A percentile compares a stretch with the other conserved stretches of the same genome.
phyloP scores from a whole-genome alignment of 2,113 vertebrate species.

The Xenopus laevis region DNA sequence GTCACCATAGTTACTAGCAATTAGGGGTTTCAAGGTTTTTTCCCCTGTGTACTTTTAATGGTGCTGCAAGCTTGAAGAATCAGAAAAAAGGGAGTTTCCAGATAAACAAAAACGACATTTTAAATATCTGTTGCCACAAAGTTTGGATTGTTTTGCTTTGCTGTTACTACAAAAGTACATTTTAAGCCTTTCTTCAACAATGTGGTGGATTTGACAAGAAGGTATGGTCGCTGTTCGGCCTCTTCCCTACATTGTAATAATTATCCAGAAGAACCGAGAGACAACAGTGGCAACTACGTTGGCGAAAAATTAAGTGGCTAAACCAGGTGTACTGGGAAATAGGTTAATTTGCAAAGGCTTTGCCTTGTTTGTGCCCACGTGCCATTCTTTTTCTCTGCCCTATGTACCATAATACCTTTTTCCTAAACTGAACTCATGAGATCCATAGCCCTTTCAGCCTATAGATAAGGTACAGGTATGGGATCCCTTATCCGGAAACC shows the following conservation, averaged over 20 bases:
- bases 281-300: not conserved
- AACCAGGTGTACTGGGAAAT: not conserved
- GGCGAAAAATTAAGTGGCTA: not conserved
- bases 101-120: conserved; percentile 15
- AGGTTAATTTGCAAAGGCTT: not conserved
- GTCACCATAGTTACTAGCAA: conserved; percentile 7
- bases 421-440: too few species aligned
- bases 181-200: not conserved
- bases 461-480: too few species aligned
- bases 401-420: not conserved
- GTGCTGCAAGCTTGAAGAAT: not conserved
- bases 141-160: conserved; percentile 7
- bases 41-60: not conserved
- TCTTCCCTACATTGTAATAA: not conserved
- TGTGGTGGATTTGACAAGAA: not conserved
- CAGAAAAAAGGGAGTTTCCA: not conserved
- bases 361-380: too few species aligned
- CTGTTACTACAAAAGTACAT: not conserved
- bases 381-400: not conserved
- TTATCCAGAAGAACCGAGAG: not conserved
- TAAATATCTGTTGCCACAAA: conserved; percentile 19
- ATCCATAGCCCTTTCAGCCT: too few species aligned
- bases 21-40: not conserved
- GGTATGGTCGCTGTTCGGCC: not conserved
- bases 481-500: too few species aligned